These are phyloP conservation scores for Drosophila pseudotalamancana DNA, from an alignment of 2,888 invertebrate species.

Conservation along the genomic window DNA sequence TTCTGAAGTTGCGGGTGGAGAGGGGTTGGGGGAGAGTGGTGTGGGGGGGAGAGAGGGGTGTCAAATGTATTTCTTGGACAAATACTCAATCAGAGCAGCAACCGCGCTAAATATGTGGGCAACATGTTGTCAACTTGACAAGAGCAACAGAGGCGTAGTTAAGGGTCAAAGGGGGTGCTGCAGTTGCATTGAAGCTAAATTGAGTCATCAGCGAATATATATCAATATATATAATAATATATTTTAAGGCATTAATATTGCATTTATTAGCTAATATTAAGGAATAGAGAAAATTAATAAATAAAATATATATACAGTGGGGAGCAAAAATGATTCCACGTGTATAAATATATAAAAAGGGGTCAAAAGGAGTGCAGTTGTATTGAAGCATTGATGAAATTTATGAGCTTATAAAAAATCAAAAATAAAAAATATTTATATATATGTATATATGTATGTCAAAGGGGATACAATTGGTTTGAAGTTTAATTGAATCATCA, in stretches of 20 bases:
- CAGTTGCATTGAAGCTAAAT: neutral
- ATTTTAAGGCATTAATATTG: neutral
- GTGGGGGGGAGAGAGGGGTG: constrained; percentile 16
- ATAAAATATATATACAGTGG: too few relatives aligned
- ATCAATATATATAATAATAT: too few relatives aligned
- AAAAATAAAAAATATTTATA: too few relatives aligned
- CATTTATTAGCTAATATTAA: neutral
- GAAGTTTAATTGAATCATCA: too few relatives aligned
- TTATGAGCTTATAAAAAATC: too few relatives aligned
- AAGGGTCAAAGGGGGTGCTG: constrained; percentile 4
- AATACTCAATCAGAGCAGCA: constrained; percentile 58
- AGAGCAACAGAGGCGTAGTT: constrained; percentile 23
- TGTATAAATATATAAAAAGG: too few relatives aligned
- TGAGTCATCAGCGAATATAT: neutral
- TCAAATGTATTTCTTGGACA: constrained; percentile 54
- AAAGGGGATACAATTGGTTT: too few relatives aligned
- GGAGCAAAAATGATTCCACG: too few relatives aligned
- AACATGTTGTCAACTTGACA: constrained; percentile 62
- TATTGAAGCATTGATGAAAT: too few relatives aligned
- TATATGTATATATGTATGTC: too few relatives aligned
- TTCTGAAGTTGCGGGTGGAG: constrained; percentile 19
- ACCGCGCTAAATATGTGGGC: constrained; percentile 58
- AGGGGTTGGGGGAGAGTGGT: constrained; percentile 5
- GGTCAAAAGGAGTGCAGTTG: too few relatives aligned
- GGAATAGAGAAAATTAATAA: too few relatives aligned